These are phyloP conservation scores for Nemoura dubitans DNA, from an alignment of 2,888 invertebrate genomes.

Conservation along the genomic window DNA sequence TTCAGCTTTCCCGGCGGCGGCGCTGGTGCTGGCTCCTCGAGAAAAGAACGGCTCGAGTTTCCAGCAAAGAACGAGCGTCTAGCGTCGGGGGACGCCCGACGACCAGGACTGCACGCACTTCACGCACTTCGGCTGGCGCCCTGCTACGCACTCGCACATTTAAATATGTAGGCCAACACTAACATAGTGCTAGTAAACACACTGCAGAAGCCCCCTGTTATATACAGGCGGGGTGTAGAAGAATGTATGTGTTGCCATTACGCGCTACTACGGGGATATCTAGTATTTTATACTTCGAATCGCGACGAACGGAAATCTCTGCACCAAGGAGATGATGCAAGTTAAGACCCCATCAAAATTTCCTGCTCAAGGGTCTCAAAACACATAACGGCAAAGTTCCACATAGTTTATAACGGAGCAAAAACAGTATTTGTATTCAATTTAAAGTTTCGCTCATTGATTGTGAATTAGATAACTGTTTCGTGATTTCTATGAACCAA, in stretches of 20 bases:
- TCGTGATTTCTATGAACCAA: conserved; percentile 16
- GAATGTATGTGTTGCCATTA: background rate
- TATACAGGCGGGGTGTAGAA: background rate
- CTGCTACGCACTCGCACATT: background rate
- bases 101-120: background rate
- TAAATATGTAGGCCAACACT: background rate
- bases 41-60: conserved; percentile 31
- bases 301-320: background rate
- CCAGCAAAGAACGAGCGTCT: conserved; percentile 22
- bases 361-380: background rate
- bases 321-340: background rate
- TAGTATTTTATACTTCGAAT: background rate
- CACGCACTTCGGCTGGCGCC: background rate
- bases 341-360: background rate
- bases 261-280: background rate
- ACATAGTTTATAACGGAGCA: background rate
- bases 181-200: background rate
- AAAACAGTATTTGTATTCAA: conserved; percentile 12
- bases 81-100: background rate
- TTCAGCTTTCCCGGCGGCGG: conserved; percentile 35
- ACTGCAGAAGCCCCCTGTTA: background rate
- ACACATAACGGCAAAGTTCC: background rate
- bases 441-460: background rate
- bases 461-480: conserved; percentile 20
- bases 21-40: background rate